Conservation (phyloP, 2,888 invertebrate species). For the Drosophila meridionalis region DNA sequence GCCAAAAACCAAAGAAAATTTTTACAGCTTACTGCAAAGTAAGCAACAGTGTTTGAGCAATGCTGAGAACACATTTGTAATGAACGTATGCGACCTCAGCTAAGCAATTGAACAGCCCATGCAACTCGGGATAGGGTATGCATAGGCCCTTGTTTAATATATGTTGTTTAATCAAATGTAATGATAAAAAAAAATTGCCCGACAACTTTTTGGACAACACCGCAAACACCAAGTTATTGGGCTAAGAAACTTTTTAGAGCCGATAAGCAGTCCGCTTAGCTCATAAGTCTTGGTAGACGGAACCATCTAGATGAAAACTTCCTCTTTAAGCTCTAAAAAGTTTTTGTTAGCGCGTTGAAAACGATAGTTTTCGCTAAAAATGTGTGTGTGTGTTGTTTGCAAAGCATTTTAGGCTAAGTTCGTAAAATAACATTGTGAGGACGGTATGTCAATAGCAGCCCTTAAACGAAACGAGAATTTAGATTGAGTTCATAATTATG, state of each 20-base stretch:
- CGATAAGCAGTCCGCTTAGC: constrained; percentile 49
- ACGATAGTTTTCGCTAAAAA: constrained; percentile 20
- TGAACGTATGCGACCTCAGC: constrained; percentile 39
- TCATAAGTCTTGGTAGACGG: constrained; percentile 32
- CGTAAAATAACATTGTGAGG: constrained; percentile 10
- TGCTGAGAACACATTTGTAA: constrained; percentile 14
- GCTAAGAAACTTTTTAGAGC: constrained; percentile 58
- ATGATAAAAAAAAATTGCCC: constrained; percentile 46
- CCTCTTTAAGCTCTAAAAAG: constrained; percentile 40
- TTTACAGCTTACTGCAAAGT: constrained; percentile 47
- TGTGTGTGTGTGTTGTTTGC: constrained; percentile 25
- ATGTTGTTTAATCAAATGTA: constrained; percentile 37
- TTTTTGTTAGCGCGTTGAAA: constrained; percentile 32
- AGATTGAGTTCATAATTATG: constrained; percentile 8
- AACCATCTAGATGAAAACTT: constrained; percentile 61
- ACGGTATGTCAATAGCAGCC: background rate
- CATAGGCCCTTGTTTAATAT: constrained; percentile 35
- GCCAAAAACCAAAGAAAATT: constrained; percentile 39
- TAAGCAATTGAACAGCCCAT: constrained; percentile 21
- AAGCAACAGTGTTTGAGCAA: constrained; percentile 44
- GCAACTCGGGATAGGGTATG: background rate
- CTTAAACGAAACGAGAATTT: constrained; percentile 14
- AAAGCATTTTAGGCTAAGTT: constrained; percentile 30
- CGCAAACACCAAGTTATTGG: constrained; percentile 41
- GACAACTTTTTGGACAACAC: constrained; percentile 63